Conservation (phyloP, 1,140 invertebrate genomes). For the Chymomyza costata region DNA sequence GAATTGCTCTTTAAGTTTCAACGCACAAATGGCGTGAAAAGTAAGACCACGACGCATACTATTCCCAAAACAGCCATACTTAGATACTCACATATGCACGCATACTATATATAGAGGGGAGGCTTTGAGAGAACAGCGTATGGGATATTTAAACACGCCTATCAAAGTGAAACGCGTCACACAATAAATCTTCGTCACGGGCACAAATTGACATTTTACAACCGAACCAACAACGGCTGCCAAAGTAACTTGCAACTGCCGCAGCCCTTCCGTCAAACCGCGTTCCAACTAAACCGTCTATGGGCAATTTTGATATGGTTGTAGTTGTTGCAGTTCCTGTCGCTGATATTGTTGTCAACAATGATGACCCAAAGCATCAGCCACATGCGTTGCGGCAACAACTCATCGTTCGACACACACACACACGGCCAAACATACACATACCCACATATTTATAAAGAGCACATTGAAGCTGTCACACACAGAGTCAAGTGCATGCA, state of each 20-base stretch:
- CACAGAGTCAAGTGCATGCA: conserved; percentile 13
- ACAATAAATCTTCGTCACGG: conserved; percentile 73
- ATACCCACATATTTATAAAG: conserved; percentile 17
- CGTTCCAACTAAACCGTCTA: conserved; percentile 19
- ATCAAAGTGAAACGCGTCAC: conserved; percentile 46
- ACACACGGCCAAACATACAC: conserved; percentile 8
- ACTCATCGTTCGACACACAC: conserved; percentile 53
- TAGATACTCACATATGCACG: conserved; percentile 3
- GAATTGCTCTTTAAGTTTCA: no score
- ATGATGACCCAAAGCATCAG: conserved; percentile 68
- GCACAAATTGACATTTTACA: conserved; percentile 74
- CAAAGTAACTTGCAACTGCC: conserved; percentile 47
- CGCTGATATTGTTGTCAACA: conserved; percentile 68
- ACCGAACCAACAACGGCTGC: conserved; percentile 41
- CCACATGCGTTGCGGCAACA: conserved; percentile 60
- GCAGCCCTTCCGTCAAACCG: conserved; percentile 11
- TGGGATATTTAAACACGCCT: conserved; percentile 45
- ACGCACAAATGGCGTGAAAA: no score
- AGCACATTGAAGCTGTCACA: conserved; percentile 25
- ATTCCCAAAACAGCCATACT: no score
- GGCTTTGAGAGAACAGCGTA: conserved; percentile 6
- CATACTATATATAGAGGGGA: conserved; percentile 7
- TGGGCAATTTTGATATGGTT: conserved; percentile 5
- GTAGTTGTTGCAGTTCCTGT: conserved; percentile 37
- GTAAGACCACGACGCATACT: no score